Percentiles rank a stretch among this genome's conserved stretches.
Conservation (phyloP, 2,888 invertebrate species). For the Archips crataeganus region DNA sequence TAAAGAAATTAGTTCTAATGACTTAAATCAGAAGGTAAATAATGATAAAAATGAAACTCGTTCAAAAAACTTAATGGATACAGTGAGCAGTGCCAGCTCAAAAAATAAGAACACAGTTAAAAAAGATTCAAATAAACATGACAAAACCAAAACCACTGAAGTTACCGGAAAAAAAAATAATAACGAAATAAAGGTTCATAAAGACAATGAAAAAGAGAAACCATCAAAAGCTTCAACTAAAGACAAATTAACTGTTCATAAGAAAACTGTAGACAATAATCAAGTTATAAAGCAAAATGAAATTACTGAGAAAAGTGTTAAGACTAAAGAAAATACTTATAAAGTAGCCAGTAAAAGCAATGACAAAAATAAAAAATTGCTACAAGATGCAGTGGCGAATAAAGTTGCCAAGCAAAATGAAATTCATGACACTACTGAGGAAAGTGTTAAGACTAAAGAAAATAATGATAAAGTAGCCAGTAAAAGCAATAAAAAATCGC, state of each 20-base stretch:
- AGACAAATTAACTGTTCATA: background rate
- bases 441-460: background rate
- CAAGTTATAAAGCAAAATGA: background rate
- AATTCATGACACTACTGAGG: background rate
- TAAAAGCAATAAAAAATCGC: background rate
- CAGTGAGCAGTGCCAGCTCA: background rate
- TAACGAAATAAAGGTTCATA: background rate
- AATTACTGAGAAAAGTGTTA: background rate
- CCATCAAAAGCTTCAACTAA: background rate
- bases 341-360: background rate
- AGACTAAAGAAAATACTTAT: background rate
- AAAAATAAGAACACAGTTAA: background rate
- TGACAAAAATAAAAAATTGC: background rate
- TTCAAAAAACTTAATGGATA: constrained; percentile 1
- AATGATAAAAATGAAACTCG: constrained; percentile 29
- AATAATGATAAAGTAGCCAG: background rate
- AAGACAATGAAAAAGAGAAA: background rate
- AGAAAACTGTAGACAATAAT: background rate
- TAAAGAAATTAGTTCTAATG: background rate
- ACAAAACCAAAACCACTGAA: background rate
- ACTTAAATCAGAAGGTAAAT: constrained; percentile 19
- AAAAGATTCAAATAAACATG: background rate
- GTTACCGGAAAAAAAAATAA: background rate
- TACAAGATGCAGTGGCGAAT: background rate
- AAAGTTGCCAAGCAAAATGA: background rate